phyloP scores from a whole-genome alignment of 2,888 invertebrate genomes.

The Maniola hyperantus region DNA sequence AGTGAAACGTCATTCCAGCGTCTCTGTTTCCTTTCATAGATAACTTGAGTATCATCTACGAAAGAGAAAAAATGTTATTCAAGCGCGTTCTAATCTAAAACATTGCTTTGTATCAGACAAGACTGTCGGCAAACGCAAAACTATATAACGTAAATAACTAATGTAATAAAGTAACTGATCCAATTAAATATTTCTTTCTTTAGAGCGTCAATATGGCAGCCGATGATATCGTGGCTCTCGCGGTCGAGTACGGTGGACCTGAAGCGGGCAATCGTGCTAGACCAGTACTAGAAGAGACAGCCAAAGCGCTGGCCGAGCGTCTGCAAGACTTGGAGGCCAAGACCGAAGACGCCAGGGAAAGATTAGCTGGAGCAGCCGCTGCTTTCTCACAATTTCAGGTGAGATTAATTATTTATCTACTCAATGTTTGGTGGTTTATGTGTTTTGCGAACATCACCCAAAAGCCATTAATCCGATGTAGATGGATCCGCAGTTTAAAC shows the following conservation, averaged over 20 bases:
- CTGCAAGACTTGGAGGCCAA: slow-evolving; percentile 89
- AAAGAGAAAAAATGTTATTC: too few species aligned
- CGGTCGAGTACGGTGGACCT: slow-evolving; percentile 85
- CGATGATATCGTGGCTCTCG: slow-evolving; percentile 84
- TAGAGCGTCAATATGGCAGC: slow-evolving; percentile 85
- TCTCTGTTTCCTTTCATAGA: too few species aligned
- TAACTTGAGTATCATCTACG: too few species aligned
- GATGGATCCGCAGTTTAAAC: too few species aligned
- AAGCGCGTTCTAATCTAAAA: too few species aligned
- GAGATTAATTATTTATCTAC: slow-evolving; percentile 35
- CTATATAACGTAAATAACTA: too few species aligned
- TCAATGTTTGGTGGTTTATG: background rate
- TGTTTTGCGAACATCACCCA: too few species aligned
- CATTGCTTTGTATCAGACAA: too few species aligned
- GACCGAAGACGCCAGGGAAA: slow-evolving; percentile 89
- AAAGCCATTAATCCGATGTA: too few species aligned
- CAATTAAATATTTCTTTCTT: background rate
- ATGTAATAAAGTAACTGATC: too few species aligned
- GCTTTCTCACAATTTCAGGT: slow-evolving; percentile 93
- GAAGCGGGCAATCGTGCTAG: slow-evolving; percentile 90
- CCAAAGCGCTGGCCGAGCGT: slow-evolving; percentile 88
- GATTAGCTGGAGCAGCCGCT: slow-evolving; percentile 92
- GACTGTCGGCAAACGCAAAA: too few species aligned
- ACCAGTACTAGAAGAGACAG: slow-evolving; percentile 88
- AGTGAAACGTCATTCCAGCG: too few species aligned